Evolutionary conservation across 1,140 invertebrate genomes (phyloP), one percentile per base, ranked within the genome.

Genomic region (Phortica variegata): DNA sequence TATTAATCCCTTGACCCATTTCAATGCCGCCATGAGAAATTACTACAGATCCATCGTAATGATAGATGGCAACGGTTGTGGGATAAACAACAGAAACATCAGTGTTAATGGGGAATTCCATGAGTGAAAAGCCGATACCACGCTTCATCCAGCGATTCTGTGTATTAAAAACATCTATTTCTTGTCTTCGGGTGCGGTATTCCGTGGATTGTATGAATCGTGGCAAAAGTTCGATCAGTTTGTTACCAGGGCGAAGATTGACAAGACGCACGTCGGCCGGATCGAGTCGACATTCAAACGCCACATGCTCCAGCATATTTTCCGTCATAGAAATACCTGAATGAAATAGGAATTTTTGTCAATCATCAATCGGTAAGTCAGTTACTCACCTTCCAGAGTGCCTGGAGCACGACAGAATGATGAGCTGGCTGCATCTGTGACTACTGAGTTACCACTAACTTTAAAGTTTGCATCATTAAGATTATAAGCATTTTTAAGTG

Each of bases 251-350:
- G 2, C 71, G 45, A 46, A 89, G 79, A 66, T 91, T 91, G 2
- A 73, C 74, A 15, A 85, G 45, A 44, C 83, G 77, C 0, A 89
- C 81, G 37, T 87, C 82, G 2, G 85, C 49, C 0, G 89, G 83
- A 77, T 93, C 89, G 52, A 83, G 80, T 9, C 81, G 78, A 4
- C 87, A 56, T 18, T 71, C 77, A 40, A 81, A 81, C 1, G 88
- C 83, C 49, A 93, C 86, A 62, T 89, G 86, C 56, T 94, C 90
- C 81, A 95, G 85, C 8, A 92, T 82, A 15, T 78, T 81, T 73
- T 94, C 92, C 21, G 84, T 83, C 60, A 85, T 78, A 3, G 80
- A 81, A 10, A 86, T 66, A 19, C 70, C 82, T 79, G 87, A 83
- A 2, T 81, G 68, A 0, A 75, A 87, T 84, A 3, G 70, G 0